Evolutionary conservation across 2,113 vertebrate genomes (phyloP).

Genomic region (Okapia johnstoni): DNA sequence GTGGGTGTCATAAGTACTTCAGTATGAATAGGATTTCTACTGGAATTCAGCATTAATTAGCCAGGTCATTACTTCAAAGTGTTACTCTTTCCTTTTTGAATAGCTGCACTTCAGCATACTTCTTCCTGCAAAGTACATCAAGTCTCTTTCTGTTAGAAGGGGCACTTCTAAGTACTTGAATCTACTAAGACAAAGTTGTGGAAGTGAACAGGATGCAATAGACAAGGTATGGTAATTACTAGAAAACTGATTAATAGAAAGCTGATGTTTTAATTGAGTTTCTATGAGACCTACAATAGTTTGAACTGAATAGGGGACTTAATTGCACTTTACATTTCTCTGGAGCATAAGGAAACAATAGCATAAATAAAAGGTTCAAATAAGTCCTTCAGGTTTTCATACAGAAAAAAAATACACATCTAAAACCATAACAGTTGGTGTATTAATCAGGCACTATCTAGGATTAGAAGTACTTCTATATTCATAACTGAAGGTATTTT

Average conservation of each 20-base stretch:
- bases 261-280: slow-evolving; percentile 58
- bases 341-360: slow-evolving; percentile 44
- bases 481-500: slow-evolving; percentile 50
- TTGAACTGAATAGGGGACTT: slow-evolving; percentile 43
- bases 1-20: slow-evolving; percentile 64
- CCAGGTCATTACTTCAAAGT: slow-evolving; percentile 65
- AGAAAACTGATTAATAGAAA: slow-evolving; percentile 58
- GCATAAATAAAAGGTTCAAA: slow-evolving; percentile 70
- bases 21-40: slow-evolving; percentile 65
- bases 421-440: slow-evolving; percentile 36
- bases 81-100: slow-evolving; percentile 47
- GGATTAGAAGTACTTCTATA: slow-evolving; percentile 39
- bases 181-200: slow-evolving; percentile 56
- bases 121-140: slow-evolving; percentile 27
- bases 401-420: neutral
- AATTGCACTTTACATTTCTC: slow-evolving; percentile 67
- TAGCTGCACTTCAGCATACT: neutral
- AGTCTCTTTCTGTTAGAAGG: slow-evolving; percentile 41
- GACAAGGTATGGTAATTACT: slow-evolving; percentile 67
- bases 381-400: slow-evolving; percentile 61
- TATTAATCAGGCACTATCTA: slow-evolving; percentile 63
- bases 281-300: neutral
- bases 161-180: slow-evolving; percentile 38
- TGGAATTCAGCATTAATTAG: slow-evolving; percentile 75
- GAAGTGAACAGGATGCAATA: slow-evolving; percentile 41